A percentile compares a stretch with the other conserved stretches of the same genome.
Conservation (phyloP, 2,113 vertebrate genomes). For the Ciconia stormi region DNA sequence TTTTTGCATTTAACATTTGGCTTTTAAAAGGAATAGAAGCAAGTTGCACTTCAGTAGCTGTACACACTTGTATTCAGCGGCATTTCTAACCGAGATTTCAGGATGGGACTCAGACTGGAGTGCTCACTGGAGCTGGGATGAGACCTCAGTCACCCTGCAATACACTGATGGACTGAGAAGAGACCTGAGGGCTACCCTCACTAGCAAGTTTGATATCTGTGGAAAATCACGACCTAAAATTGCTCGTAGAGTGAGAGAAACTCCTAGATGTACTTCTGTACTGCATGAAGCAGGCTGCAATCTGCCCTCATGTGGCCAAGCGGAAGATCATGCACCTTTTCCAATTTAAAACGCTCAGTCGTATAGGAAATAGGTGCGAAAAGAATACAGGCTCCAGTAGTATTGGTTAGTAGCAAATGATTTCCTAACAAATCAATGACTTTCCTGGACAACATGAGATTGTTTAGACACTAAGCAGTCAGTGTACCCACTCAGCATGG, state of each 20-base stretch:
- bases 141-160: not conserved
- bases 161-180: not conserved
- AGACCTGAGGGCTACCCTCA: not conserved
- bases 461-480: not conserved
- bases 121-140: not conserved
- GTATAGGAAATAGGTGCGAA: accelerated
- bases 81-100: not conserved
- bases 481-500: not conserved
- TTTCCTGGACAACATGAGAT: not conserved
- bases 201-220: not conserved
- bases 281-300: not conserved
- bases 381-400: not conserved
- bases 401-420: not conserved
- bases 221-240: not conserved
- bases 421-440: not conserved
- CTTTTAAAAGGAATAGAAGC: not conserved
- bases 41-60: too few species aligned
- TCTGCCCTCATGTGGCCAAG: not conserved
- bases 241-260: not conserved
- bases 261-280: accelerated
- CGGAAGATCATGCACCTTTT: too few species aligned
- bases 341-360: accelerated
- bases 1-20: not conserved
- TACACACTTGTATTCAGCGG: not conserved
- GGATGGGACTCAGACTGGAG: not conserved